Base-by-base conservation (phyloP, 2,888 invertebrate species). In the Coremacera marginata region DNA sequence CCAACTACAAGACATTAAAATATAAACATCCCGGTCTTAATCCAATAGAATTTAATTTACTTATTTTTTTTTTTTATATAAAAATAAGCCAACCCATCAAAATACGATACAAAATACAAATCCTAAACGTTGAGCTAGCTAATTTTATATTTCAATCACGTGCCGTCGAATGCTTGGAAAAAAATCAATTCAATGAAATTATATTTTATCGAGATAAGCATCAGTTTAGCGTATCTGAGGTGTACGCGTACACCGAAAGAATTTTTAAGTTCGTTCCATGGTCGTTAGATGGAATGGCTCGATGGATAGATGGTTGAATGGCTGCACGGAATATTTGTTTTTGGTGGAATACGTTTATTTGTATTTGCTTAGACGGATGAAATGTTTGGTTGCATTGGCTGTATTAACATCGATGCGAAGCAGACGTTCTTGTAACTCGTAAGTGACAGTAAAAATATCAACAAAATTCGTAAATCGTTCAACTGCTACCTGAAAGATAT, bases 141-240 rank as follows among this genome's bases (percentile, higher is more conserved):
- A 37, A 68, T 75, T 75, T 27, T 34, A 25, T 75, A 75, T 75
- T 75, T 70, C 19, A 57, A 27, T 19, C 75, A 75, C 75, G 68
- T 75, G 60, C 16, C 44, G 31, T 60, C 34, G 51, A 63, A 60
- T 44, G 70, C 60, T n/a, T 62, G 70, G 60, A 67, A 75, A 44
- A 44, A 76, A 70, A 76, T 71, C 63, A 71, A 76, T 71, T 63
- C 70, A 76, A 63, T 76, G 71, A 63, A 76, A 74, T 74, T 67
- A 67, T 67, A 74, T 74, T 74, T 67, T 49, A 74, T 55, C 74
- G 74, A 74, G 74, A 74, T 74, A 74, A 74, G 37, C 52, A 67
- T 65, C 74, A 55, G 65, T 74, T 74, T 67, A 74, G 37, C 37
- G 62, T 49, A 44, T 19, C 62, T 49, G 72, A 8, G n/a, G 44